Evolutionary conservation across 2,797 vertebrate species (phyloP).

Genomic region (Synaphobranchus kaupii): DNA sequence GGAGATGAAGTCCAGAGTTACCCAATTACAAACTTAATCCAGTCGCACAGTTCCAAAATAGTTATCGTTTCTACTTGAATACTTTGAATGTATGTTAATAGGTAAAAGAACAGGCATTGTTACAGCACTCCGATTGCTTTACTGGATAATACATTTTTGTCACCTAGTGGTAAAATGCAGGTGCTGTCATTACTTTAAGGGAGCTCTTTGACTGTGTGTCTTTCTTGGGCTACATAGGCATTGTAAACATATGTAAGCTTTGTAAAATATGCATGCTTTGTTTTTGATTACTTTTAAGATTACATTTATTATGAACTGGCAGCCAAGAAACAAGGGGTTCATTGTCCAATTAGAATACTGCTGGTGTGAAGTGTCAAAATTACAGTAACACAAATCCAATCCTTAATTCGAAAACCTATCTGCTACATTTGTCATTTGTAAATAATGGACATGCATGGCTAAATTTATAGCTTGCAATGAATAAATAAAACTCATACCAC

Average conservation of each 20-base stretch:
- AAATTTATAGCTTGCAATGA: too few relatives aligned
- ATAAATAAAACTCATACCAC: too few relatives aligned
- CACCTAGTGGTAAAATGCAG: neutral
- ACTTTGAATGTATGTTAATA: neutral
- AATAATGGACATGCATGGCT: too few relatives aligned
- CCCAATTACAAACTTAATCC: neutral
- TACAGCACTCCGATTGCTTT: neutral
- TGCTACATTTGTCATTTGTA: too few relatives aligned
- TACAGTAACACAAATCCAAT: neutral
- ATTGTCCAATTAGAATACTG: neutral
- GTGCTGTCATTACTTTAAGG: neutral
- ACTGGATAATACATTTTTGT: neutral
- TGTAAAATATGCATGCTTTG: neutral
- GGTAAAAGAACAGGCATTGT: too few relatives aligned
- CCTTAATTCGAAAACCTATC: neutral
- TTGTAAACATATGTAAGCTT: neutral
- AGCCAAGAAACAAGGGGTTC: neutral
- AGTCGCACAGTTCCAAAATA: neutral
- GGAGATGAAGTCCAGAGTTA: neutral
- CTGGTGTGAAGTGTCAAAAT: neutral
- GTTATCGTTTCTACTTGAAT: neutral
- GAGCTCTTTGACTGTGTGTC: neutral
- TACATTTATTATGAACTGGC: neutral
- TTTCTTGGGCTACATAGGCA: neutral
- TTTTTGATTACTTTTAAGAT: neutral